Evolutionary conservation across 23 tunicate species (phyloP).

Genomic region (Halocynthia aurantium): DNA sequence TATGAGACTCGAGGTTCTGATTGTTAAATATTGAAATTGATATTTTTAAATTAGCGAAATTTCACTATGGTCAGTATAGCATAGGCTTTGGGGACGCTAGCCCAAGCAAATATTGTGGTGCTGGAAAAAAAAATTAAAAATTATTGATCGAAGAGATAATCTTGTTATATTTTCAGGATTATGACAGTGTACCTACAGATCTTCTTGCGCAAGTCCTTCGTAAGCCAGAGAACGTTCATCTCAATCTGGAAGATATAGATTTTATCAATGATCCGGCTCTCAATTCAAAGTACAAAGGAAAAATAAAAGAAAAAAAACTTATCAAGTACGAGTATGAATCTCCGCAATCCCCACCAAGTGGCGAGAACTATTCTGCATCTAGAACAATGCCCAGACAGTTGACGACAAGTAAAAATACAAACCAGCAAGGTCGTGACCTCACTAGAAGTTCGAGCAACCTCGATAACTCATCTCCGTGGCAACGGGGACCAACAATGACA

Average conservation of each 20-base stretch:
- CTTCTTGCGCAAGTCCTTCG: slow-evolving; percentile 51
- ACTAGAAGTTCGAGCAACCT: background rate
- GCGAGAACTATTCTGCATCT: too few relatives aligned
- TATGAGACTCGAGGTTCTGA: too few relatives aligned
- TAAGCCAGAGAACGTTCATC: slow-evolving; percentile 72
- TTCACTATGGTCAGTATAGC: too few relatives aligned
- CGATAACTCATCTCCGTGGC: slow-evolving; percentile 51
- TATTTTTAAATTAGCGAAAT: too few relatives aligned
- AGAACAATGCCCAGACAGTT: background rate
- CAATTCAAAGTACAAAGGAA: slow-evolving; percentile 51
- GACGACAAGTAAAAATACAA: background rate
- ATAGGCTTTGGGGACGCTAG: too few relatives aligned
- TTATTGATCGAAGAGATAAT: background rate
- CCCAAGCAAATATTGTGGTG: background rate
- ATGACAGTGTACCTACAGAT: slow-evolving; percentile 30
- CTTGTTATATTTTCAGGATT: background rate
- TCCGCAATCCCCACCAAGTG: background rate
- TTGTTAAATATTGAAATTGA: too few relatives aligned
- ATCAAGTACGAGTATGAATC: slow-evolving; percentile 41
- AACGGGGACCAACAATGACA: slow-evolving; percentile 23
- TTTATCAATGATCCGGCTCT: slow-evolving; percentile 48
- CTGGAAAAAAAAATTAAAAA: background rate
- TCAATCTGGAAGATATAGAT: slow-evolving; percentile 53
- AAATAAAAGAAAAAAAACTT: slow-evolving; percentile 35
- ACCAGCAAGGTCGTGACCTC: background rate